A percentile compares a stretch with the other conserved stretches of the same genome.
phyloP scores from a whole-genome alignment of 2,888 invertebrate species.

The Pterostichus madidus region DNA sequence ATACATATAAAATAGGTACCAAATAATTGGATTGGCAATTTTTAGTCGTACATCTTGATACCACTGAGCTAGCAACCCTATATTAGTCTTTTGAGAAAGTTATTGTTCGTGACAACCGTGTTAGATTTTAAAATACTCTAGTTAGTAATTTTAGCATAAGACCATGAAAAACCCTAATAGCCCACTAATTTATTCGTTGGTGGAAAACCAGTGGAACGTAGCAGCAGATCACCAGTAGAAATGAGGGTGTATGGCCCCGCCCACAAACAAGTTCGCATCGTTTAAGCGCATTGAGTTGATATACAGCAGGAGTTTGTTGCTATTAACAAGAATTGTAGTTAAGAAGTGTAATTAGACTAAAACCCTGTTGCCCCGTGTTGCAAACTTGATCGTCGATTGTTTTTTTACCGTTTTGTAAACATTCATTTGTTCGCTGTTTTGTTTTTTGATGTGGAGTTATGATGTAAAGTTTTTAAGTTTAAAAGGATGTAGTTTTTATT shows the following conservation, averaged over 20 bases:
- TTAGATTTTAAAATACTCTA: too few relatives aligned
- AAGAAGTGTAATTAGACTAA: slow-evolving; percentile 61
- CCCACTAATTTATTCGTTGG: neutral
- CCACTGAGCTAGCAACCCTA: too few relatives aligned
- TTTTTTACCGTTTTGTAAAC: slow-evolving; percentile 28
- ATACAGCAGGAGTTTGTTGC: slow-evolving; percentile 36
- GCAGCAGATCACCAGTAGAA: too few relatives aligned
- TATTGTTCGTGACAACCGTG: too few relatives aligned
- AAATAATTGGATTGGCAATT: too few relatives aligned
- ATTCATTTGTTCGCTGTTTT: slow-evolving; percentile 24
- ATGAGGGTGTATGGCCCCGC: too few relatives aligned
- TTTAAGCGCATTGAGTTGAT: slow-evolving; percentile 39
- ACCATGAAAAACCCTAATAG: too few relatives aligned
- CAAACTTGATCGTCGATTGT: slow-evolving; percentile 54
- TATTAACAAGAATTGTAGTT: slow-evolving; percentile 62
- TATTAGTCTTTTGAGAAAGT: too few relatives aligned
- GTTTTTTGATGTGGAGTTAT: slow-evolving; percentile 2
- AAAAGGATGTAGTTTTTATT: slow-evolving; percentile 43
- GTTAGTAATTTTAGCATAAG: too few relatives aligned
- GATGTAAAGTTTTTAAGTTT: slow-evolving; percentile 30
- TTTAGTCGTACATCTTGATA: too few relatives aligned
- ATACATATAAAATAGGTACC: too few relatives aligned
- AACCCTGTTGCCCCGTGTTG: slow-evolving; percentile 55
- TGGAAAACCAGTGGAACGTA: too few relatives aligned
- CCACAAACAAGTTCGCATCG: neutral